These are phyloP conservation scores for Ispidina lecontei DNA, from an alignment of 2,797 vertebrate genomes.

Conservation along the genomic window DNA sequence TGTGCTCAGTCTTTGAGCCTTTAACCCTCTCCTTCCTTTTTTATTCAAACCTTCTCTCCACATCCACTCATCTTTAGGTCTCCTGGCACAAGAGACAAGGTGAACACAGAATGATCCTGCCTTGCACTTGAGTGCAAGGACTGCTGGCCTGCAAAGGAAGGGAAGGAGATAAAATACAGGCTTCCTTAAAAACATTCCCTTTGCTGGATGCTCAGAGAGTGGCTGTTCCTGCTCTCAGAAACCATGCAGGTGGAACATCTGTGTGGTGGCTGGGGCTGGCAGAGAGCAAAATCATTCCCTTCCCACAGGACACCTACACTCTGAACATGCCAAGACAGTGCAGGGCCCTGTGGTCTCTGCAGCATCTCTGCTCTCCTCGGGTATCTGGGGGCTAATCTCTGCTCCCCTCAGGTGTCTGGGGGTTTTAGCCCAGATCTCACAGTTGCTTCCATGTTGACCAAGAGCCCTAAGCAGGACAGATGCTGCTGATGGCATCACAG, in stretches of 20 bases:
- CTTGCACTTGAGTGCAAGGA: not conserved
- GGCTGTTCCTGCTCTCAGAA: accelerated
- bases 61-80: not conserved
- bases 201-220: not conserved
- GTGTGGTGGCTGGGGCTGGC: not conserved
- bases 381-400: not conserved
- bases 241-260: accelerated
- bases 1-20: not conserved
- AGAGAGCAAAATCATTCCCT: not conserved
- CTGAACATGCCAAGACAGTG: accelerated
- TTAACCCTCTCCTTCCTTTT: not conserved
- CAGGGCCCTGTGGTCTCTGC: accelerated
- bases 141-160: not conserved
- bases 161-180: not conserved
- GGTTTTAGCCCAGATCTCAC: not conserved
- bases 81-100: accelerated
- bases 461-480: not conserved
- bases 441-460: not conserved
- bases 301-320: accelerated
- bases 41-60: not conserved
- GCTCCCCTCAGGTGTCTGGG: accelerated
- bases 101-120: not conserved
- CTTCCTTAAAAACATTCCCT: not conserved
- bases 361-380: accelerated
- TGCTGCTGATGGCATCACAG: not conserved